Conservation (phyloP, 2,797 vertebrate species). For the Nothura maculosa region DNA sequence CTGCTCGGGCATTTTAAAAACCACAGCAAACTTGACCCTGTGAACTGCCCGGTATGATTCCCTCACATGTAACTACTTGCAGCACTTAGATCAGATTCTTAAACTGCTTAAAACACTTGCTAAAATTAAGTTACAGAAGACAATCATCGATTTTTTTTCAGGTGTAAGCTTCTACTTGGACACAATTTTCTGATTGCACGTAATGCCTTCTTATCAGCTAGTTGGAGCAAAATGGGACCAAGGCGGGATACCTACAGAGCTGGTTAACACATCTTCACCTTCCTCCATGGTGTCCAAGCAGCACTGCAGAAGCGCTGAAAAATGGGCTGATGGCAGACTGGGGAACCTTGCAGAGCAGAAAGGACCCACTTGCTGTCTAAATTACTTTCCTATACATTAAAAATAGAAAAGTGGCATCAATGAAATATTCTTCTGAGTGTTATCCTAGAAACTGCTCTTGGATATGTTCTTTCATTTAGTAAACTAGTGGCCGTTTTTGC, state of each 20-base stretch:
- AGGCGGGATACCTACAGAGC: neutral
- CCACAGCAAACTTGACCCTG: neutral
- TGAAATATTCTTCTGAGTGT: neutral
- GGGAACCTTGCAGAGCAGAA: neutral
- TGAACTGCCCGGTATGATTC: neutral
- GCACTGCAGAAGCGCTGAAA: fast-evolving
- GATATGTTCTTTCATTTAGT: neutral
- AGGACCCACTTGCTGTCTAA: neutral
- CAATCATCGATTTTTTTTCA: neutral
- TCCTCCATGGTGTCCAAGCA: neutral
- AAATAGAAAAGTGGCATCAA: neutral
- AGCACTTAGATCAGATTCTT: neutral
- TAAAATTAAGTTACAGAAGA: slow-evolving; percentile 10
- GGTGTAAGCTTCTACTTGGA: neutral
- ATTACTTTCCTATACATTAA: neutral
- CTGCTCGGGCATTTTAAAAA: slow-evolving; percentile 43
- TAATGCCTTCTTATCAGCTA: neutral
- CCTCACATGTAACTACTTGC: neutral
- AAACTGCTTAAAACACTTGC: slow-evolving; percentile 12
- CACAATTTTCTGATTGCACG: fast-evolving
- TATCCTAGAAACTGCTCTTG: neutral
- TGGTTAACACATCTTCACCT: fast-evolving
- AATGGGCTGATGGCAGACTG: fast-evolving
- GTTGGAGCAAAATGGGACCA: neutral
- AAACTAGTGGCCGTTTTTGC: neutral